Conservation (phyloP, 1,140 invertebrate species). For the Phymorhynchus buccinoides region DNA sequence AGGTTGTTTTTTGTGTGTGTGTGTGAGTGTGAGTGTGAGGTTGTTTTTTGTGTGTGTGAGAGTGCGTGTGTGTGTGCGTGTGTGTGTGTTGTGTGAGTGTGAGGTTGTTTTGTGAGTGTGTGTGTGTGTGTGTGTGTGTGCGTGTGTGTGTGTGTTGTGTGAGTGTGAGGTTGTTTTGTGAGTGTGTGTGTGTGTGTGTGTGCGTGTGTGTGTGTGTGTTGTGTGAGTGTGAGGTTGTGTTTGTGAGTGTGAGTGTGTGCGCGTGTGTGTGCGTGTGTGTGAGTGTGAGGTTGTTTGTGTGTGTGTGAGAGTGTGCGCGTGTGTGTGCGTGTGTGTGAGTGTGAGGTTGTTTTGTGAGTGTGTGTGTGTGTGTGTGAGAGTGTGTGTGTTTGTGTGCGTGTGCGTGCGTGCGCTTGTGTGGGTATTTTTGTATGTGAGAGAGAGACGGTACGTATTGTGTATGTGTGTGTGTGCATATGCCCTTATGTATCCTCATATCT, state of each 20-base stretch:
- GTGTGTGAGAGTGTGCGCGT: neutral
- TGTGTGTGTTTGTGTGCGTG: neutral
- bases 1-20: neutral
- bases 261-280: neutral
- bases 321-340: neutral
- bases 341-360: too few species aligned
- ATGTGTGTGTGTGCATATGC: conserved; percentile 20
- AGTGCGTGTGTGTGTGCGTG: neutral
- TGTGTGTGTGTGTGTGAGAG: neutral
- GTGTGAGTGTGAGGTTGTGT: neutral
- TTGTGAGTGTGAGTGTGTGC: neutral
- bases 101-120: neutral
- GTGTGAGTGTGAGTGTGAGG: neutral
- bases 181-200: neutral
- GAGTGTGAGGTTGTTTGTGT: neutral
- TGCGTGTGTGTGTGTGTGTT: neutral
- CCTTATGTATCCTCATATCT: too few species aligned
- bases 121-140: conserved; percentile 1
- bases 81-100: neutral
- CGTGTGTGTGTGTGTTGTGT: neutral
- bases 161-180: neutral
- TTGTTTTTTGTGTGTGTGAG: neutral
- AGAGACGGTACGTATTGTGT: too few species aligned
- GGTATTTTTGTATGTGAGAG: too few species aligned
- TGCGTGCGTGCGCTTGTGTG: neutral